Evolutionary conservation across 2,797 vertebrate genomes (phyloP).

Genomic region (Diglossa cyanea): DNA sequence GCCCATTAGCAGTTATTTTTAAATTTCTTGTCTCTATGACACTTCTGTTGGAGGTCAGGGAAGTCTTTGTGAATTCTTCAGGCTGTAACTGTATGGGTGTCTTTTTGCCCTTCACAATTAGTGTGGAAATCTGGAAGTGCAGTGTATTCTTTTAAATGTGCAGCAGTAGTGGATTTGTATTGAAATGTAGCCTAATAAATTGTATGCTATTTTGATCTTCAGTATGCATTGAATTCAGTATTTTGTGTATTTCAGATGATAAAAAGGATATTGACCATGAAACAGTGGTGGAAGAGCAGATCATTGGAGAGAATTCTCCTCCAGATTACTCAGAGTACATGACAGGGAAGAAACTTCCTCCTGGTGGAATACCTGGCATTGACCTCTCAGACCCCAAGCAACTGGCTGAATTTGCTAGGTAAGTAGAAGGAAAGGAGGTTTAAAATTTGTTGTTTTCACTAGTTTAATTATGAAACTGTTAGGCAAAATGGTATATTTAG

Average conservation of each 20-base stretch:
- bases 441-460: background rate
- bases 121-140: background rate
- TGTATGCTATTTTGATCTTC: background rate
- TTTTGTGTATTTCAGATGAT: constrained; percentile 87
- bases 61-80: background rate
- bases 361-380: constrained; percentile 96
- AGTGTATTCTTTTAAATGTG: background rate
- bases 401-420: constrained; percentile 97
- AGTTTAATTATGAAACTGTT: background rate
- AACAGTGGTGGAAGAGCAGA: constrained; percentile 97
- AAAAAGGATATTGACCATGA: constrained; percentile 99
- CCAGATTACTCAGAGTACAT: constrained; percentile 98
- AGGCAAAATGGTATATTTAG: background rate
- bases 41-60: background rate
- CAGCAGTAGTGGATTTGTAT: background rate
- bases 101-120: background rate
- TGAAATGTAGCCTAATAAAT: background rate
- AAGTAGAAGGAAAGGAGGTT: constrained; percentile 57
- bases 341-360: constrained; percentile 97
- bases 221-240: background rate
- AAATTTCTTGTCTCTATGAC: background rate
- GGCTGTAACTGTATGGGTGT: background rate
- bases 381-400: constrained; percentile 98
- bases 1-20: background rate
- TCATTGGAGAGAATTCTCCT: constrained; percentile 94